Evolutionary conservation across 2,797 vertebrate genomes (phyloP).

Genomic region (Girardinus metallicus): DNA sequence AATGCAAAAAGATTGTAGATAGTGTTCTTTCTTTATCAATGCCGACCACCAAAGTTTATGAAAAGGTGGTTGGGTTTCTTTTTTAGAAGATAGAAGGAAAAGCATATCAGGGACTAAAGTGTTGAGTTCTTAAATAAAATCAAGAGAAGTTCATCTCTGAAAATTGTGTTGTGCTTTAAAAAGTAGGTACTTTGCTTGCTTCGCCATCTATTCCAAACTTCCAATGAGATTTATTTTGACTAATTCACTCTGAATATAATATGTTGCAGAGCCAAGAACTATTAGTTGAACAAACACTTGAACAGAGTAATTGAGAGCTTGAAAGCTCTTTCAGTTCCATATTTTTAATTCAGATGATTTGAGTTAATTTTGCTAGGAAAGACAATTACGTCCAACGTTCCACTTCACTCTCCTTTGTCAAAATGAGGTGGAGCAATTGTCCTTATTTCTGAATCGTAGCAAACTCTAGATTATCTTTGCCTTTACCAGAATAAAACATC

Average conservation of each 20-base stretch:
- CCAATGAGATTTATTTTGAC: background rate
- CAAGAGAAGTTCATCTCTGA: background rate
- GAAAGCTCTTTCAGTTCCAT: background rate
- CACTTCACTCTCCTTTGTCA: background rate
- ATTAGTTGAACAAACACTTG: background rate
- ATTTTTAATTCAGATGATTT: background rate
- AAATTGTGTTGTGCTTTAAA: background rate
- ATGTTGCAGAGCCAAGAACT: background rate
- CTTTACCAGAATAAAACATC: constrained; percentile 1
- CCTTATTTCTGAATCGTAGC: background rate
- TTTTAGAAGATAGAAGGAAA: background rate
- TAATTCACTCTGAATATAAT: background rate
- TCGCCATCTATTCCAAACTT: background rate
- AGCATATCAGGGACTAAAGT: background rate
- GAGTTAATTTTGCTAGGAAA: background rate
- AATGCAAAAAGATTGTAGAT: background rate
- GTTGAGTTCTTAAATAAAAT: background rate
- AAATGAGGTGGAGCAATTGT: background rate
- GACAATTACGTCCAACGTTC: background rate
- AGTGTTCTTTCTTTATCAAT: background rate
- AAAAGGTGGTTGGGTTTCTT: background rate
- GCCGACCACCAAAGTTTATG: background rate
- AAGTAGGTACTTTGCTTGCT: background rate
- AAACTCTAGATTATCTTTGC: background rate
- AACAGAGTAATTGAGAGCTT: background rate